These are phyloP conservation scores for Strigops habroptila DNA, from an alignment of 2,113 vertebrate genomes.

Conservation along the genomic window DNA sequence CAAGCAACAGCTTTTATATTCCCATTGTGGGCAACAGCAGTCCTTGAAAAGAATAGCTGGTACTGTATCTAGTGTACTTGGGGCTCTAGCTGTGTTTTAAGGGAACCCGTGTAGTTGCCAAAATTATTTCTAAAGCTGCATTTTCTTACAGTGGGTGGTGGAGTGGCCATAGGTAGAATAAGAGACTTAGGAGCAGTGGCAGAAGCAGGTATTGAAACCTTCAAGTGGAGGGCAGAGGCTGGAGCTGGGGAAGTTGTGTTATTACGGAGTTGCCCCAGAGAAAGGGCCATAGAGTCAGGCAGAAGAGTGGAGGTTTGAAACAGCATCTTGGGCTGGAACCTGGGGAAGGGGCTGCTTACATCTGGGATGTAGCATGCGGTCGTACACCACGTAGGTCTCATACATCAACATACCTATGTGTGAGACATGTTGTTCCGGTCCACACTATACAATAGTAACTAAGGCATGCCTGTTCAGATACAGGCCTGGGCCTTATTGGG, in stretches of 20 bases:
- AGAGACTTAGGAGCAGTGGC: not conserved
- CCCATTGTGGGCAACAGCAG: not conserved
- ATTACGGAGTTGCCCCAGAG: not conserved
- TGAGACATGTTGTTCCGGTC: not conserved
- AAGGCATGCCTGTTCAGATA: not conserved
- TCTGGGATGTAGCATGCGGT: not conserved
- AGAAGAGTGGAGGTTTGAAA: not conserved
- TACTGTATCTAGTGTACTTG: not conserved
- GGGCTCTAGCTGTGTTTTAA: not conserved
- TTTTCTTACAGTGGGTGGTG: not conserved
- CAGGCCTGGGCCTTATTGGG: not conserved
- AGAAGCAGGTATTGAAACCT: not conserved
- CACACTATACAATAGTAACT: not conserved
- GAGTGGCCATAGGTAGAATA: not conserved
- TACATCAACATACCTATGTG: accelerated
- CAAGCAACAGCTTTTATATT: not conserved
- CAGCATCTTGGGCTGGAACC: not conserved
- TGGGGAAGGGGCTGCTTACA: not conserved
- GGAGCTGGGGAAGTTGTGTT: not conserved
- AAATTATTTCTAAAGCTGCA: not conserved
- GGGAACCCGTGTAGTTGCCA: not conserved
- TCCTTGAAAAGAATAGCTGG: not conserved
- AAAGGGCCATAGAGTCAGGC: not conserved
- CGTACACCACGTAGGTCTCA: accelerated
- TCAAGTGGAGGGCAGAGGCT: not conserved